phyloP scores from a whole-genome alignment of 2,797 vertebrate species.

The Eupleurogrammus muticus region DNA sequence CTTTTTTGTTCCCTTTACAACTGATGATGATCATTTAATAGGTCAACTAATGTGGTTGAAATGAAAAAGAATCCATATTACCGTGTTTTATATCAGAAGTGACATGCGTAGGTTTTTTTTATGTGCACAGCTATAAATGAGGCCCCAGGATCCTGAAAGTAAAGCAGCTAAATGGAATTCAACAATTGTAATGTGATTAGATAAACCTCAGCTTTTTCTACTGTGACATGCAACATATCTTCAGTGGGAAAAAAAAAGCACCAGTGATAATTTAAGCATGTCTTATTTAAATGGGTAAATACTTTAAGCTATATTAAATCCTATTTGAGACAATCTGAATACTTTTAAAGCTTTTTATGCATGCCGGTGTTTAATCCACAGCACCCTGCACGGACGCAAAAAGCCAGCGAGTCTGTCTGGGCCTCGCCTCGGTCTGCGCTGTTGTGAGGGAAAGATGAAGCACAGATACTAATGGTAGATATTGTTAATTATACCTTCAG shows the following conservation, averaged over 20 bases:
- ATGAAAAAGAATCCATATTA: too few species aligned
- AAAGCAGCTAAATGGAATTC: too few species aligned
- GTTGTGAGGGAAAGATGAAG: constrained; percentile 40
- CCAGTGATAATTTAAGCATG: neutral
- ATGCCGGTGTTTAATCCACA: constrained; percentile 33
- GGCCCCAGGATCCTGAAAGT: neutral
- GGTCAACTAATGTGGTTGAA: too few species aligned
- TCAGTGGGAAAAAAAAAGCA: neutral
- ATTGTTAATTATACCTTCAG: constrained; percentile 77
- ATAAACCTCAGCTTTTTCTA: too few species aligned
- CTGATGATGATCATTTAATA: too few species aligned
- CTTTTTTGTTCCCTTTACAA: too few species aligned
- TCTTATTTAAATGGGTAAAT: neutral
- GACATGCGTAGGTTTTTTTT: too few species aligned
- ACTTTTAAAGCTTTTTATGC: constrained; percentile 10
- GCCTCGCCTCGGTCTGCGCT: constrained; percentile 35
- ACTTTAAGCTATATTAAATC: neutral
- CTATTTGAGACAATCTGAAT: neutral
- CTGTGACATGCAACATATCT: neutral
- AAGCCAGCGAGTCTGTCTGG: constrained; percentile 34
- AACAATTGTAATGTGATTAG: neutral
- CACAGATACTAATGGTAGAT: constrained; percentile 48
- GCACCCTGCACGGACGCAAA: constrained; percentile 28
- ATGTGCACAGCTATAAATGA: too few species aligned
- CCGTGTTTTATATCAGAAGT: too few species aligned